Percentiles rank a stretch among this genome's conserved stretches.
Evolutionary conservation across 1,140 invertebrate species (phyloP).

Genomic region (Drosophila azteca): DNA sequence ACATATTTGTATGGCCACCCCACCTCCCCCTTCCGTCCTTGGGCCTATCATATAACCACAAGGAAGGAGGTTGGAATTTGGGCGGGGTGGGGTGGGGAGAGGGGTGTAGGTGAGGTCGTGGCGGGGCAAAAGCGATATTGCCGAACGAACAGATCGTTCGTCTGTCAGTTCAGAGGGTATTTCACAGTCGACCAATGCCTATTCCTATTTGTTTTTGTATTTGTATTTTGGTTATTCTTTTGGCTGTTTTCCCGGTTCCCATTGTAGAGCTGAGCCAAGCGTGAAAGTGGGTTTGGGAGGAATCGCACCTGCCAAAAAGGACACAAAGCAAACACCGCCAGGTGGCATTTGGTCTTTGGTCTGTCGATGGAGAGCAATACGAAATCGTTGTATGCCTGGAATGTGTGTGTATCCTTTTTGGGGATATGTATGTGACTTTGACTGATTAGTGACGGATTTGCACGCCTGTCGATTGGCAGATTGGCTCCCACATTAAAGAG

Average conservation of each 20-base stretch:
- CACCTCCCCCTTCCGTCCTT: no score
- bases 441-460: constrained; percentile 7
- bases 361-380: background rate
- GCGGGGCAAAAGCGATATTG: constrained; percentile 43
- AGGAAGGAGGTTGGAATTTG: background rate
- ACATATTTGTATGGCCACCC: no score
- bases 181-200: no score
- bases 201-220: background rate
- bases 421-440: constrained; percentile 1
- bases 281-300: constrained; percentile 22
- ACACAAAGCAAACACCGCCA: constrained; percentile 40
- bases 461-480: background rate
- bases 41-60: no score
- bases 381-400: background rate
- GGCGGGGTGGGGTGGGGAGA: background rate
- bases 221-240: constrained; percentile 1
- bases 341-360: constrained; percentile 23
- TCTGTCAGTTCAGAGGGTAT: no score
- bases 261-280: constrained; percentile 16
- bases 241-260: no score
- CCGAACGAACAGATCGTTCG: no score
- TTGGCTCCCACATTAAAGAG: no score
- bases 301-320: background rate
- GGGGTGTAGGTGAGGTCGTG: background rate
- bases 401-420: constrained; percentile 8